Conservation (phyloP, 53 echinoderm and acorn worm species). For the Mesocentrotus franciscanus region DNA sequence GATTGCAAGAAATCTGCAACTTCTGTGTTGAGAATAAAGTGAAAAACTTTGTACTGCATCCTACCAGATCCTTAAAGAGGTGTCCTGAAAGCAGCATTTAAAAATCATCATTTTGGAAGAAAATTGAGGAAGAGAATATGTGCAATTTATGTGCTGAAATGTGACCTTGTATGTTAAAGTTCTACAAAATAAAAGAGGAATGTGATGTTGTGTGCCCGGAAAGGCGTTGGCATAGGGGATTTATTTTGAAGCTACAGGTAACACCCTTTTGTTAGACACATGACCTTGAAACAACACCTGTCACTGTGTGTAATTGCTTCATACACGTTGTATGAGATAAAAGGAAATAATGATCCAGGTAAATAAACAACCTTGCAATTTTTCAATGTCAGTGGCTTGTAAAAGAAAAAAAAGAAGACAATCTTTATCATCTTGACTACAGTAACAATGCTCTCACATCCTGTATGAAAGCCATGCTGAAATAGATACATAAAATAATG, state of each 20-base stretch:
- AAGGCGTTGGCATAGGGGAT: not conserved
- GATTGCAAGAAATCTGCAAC: not conserved
- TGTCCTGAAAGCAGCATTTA: not conserved
- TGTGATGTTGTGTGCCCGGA: not conserved
- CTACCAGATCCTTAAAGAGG: not conserved
- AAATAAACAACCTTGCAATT: not conserved
- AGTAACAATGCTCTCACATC: not conserved
- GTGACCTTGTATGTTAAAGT: not conserved
- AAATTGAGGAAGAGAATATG: slow-evolving; percentile 11
- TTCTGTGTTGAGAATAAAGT: not conserved
- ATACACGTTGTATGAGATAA: not conserved
- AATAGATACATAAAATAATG: not conserved
- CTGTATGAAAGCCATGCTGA: not conserved
- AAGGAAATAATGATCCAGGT: not conserved
- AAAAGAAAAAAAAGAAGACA: not conserved
- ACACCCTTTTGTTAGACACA: not conserved
- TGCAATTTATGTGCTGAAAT: slow-evolving; percentile 31
- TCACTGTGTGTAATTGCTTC: not conserved
- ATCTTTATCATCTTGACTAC: slow-evolving; percentile 31
- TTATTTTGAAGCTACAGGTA: not conserved
- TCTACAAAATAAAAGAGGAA: not conserved
- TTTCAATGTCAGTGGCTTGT: not conserved
- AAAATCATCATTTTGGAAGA: not conserved
- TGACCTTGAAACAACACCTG: not conserved
- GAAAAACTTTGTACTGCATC: not conserved